Evolutionary conservation across 2,113 vertebrate species (phyloP).

Genomic region (Thunnus thynnus): DNA sequence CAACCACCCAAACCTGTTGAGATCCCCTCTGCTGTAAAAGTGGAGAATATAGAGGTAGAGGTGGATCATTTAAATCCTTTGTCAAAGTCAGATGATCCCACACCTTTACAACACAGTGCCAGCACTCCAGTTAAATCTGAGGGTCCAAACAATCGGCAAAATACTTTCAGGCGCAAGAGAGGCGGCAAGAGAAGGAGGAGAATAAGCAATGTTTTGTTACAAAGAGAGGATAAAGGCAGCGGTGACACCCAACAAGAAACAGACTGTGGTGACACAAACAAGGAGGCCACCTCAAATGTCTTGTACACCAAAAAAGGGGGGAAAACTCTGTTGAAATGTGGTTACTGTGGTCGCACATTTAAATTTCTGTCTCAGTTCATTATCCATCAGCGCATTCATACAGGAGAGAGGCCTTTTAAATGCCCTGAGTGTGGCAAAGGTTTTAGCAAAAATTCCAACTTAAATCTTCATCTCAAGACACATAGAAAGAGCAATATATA

Average conservation of each 20-base stretch:
- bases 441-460: constrained; percentile 84
- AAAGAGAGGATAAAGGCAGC: background rate
- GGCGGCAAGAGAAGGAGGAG: constrained; percentile 66
- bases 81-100: background rate
- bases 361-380: constrained; percentile 82
- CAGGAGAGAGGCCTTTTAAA: constrained; percentile 83
- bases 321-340: constrained; percentile 75
- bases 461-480: constrained; percentile 81
- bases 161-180: constrained; percentile 57
- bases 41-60: constrained; percentile 53
- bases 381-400: constrained; percentile 84
- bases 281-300: constrained; percentile 1
- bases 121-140: constrained; percentile 17
- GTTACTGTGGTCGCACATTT: constrained; percentile 75
- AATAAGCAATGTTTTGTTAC: constrained; percentile 19
- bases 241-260: constrained; percentile 5
- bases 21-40: constrained; percentile 44
- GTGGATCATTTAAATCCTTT: constrained; percentile 39
- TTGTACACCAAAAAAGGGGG: constrained; percentile 57
- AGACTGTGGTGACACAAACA: background rate
- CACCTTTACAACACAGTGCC: background rate
- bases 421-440: constrained; percentile 81
- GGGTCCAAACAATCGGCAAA: background rate
- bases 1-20: background rate
- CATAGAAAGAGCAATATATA: constrained; percentile 64